Percentiles rank a stretch among this genome's conserved stretches.
Conservation (phyloP, 2,888 invertebrate species). For the Zhengitettix transpicula region DNA sequence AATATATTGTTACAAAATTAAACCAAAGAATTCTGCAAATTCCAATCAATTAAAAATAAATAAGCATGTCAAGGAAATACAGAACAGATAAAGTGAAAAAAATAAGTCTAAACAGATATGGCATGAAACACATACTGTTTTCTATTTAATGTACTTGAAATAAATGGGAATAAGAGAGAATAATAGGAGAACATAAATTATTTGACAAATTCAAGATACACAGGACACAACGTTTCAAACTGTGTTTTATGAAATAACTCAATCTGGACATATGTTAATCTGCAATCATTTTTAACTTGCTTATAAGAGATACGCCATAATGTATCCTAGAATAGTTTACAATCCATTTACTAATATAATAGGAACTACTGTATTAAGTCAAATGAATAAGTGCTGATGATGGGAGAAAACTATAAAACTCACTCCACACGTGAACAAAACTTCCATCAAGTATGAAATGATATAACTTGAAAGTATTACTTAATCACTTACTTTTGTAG, state of each 20-base stretch:
- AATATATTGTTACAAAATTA: not conserved
- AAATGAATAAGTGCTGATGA: not conserved
- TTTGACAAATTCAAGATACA: too few species aligned
- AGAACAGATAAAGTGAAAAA: not conserved
- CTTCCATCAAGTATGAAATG: too few species aligned
- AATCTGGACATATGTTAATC: not conserved
- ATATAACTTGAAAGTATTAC: too few species aligned
- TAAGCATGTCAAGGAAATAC: not conserved
- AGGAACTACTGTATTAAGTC: not conserved
- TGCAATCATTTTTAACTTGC: too few species aligned
- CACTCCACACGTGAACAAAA: too few species aligned
- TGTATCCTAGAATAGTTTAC: not conserved
- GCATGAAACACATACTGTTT: not conserved
- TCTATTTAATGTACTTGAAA: not conserved
- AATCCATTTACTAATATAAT: not conserved
- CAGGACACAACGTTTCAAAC: not conserved
- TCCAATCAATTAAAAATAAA: not conserved
- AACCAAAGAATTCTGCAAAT: not conserved
- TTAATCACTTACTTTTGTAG: slow-evolving; percentile 29
- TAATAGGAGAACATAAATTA: too few species aligned
- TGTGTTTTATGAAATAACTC: not conserved
- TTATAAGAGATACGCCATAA: too few species aligned
- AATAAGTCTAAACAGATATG: not conserved
- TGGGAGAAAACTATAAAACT: not conserved
- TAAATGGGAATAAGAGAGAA: not conserved